These are phyloP conservation scores for Pterophyllum scalare DNA, from an alignment of 2,113 vertebrate genomes.

Conservation along the genomic window DNA sequence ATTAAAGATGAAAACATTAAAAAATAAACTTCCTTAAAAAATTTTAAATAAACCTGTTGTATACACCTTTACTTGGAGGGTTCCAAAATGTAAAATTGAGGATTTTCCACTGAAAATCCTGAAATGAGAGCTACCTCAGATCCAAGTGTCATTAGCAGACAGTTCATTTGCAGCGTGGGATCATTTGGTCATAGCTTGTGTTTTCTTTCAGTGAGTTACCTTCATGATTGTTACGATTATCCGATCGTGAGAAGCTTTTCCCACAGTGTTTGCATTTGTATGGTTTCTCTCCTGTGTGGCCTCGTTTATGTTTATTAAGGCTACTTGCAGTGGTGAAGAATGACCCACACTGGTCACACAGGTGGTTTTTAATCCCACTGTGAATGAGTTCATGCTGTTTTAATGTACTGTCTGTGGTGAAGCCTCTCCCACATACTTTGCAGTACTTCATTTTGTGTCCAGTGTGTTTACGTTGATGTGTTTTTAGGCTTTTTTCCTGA, in stretches of 20 bases:
- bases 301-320: background rate
- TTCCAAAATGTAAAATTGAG: too few species aligned
- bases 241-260: background rate
- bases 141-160: too few species aligned
- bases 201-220: background rate
- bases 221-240: background rate
- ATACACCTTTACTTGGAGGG: too few species aligned
- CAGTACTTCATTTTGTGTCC: background rate
- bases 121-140: too few species aligned
- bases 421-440: background rate
- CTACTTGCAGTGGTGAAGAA: background rate
- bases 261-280: background rate
- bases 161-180: too few species aligned
- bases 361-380: fast-evolving
- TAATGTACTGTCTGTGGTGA: background rate
- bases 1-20: too few species aligned
- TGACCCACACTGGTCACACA: fast-evolving
- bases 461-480: background rate
- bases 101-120: too few species aligned
- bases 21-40: too few species aligned
- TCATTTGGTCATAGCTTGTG: too few species aligned
- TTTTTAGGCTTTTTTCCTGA: background rate
- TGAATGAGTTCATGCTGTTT: background rate
- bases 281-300: background rate
- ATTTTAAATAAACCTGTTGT: too few species aligned